Evolutionary conservation across 2,797 vertebrate species (phyloP).

Genomic region (Microctenopoma lineatum): DNA sequence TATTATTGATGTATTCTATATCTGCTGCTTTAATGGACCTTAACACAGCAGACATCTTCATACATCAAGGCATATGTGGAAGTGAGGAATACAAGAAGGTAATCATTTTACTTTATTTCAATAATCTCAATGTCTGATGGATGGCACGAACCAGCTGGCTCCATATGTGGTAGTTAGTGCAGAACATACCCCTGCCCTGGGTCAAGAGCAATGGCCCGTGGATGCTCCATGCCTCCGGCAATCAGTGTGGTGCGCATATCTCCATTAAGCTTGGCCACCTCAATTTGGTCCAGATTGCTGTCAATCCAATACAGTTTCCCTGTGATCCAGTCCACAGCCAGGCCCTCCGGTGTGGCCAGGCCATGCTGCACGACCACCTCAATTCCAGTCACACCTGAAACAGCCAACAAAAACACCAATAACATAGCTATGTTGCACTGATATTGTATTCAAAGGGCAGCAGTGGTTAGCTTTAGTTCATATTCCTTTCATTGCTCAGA

Average conservation of each 20-base stretch:
- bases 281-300: constrained; percentile 98
- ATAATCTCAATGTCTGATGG: constrained; percentile 37
- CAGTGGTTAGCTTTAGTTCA: not conserved
- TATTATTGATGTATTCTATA: constrained; percentile 65
- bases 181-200: constrained; percentile 92
- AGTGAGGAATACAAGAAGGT: constrained; percentile 46
- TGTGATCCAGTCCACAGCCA: constrained; percentile 98
- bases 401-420: constrained; percentile 23
- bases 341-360: constrained; percentile 95
- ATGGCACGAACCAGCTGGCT: constrained; percentile 12
- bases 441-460: not conserved
- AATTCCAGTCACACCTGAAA: constrained; percentile 91
- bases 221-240: constrained; percentile 97
- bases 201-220: constrained; percentile 95
- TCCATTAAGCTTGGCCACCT: constrained; percentile 95
- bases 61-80: constrained; percentile 49
- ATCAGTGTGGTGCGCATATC: constrained; percentile 93
- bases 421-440: not conserved
- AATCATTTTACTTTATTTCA: constrained; percentile 51
- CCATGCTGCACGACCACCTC: constrained; percentile 98
- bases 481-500: not conserved
- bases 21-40: constrained; percentile 58
- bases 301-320: constrained; percentile 99
- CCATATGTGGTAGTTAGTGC: constrained; percentile 5
- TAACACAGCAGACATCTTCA: constrained; percentile 58